These are phyloP conservation scores for Dinothrombium tinctorium DNA, from an alignment of 1,140 invertebrate species.

Conservation along the genomic window DNA sequence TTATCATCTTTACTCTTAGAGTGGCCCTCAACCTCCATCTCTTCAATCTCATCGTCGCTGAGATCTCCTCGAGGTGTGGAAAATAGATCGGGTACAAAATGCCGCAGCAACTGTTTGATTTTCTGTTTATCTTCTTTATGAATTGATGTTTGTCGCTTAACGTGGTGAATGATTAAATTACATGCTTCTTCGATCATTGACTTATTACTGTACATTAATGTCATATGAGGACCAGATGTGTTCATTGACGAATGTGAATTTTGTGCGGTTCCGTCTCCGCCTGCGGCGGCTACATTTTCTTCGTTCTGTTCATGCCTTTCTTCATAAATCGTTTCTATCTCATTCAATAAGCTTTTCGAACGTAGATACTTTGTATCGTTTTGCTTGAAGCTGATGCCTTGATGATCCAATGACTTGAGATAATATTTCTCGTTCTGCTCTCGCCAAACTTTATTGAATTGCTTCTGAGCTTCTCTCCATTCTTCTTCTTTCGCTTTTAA, in stretches of 20 bases:
- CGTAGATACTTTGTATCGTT: conserved; percentile 83
- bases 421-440: conserved; percentile 98
- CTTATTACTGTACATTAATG: conserved; percentile 50
- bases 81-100: conserved; percentile 83
- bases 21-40: conserved; percentile 41
- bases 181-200: conserved; percentile 77
- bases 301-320: conserved; percentile 62
- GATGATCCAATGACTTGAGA: conserved; percentile 89
- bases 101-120: conserved; percentile 73
- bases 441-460: conserved; percentile 90
- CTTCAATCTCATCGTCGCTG: conserved; percentile 67
- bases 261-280: not conserved
- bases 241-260: conserved; percentile 2
- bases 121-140: conserved; percentile 88
- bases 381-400: conserved; percentile 94
- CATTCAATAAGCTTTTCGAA: conserved; percentile 83
- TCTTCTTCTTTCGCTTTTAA: conserved; percentile 91
- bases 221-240: conserved; percentile 42
- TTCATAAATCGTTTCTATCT: conserved; percentile 80
- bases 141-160: conserved; percentile 77
- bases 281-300: conserved; percentile 22
- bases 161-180: conserved; percentile 87
- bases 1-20: not conserved
- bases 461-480: conserved; percentile 89
- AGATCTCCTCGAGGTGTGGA: conserved; percentile 70